phyloP scores from a whole-genome alignment of 2,888 invertebrate species.

The Lydus trimaculatus region DNA sequence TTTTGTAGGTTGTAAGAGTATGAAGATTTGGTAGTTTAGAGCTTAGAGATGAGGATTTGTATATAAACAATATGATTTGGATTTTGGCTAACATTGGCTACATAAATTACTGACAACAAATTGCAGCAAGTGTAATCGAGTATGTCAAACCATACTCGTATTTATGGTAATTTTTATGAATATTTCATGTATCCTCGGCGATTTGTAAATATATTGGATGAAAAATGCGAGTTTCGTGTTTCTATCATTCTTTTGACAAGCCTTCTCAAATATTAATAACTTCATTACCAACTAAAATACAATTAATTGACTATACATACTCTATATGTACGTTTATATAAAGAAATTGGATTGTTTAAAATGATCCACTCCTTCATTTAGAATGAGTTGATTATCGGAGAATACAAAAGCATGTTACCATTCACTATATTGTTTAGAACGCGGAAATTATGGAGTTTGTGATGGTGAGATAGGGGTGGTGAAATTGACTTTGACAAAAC shows the following conservation, averaged over 20 bases:
- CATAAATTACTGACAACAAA: constrained; percentile 32
- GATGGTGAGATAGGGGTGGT: too few relatives aligned
- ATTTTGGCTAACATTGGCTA: constrained; percentile 6
- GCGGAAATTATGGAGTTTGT: too few relatives aligned
- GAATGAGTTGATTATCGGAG: too few relatives aligned
- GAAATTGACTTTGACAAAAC: background rate
- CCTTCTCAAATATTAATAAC: constrained; percentile 33
- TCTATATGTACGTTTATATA: too few relatives aligned
- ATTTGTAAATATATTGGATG: constrained; percentile 34
- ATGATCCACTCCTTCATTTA: too few relatives aligned
- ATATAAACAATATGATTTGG: constrained; percentile 5
- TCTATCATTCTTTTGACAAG: constrained; percentile 25
- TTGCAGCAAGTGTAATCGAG: constrained; percentile 32
- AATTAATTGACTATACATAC: constrained; percentile 23
- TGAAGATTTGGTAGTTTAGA: too few relatives aligned
- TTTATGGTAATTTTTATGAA: constrained; percentile 34
- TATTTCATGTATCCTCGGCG: constrained; percentile 29
- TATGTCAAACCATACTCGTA: constrained; percentile 34
- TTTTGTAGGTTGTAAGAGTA: too few relatives aligned
- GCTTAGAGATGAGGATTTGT: background rate
- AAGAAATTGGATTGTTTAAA: too few relatives aligned
- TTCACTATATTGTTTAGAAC: too few relatives aligned
- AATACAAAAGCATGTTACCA: too few relatives aligned
- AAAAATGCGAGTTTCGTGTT: constrained; percentile 32
- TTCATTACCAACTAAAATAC: constrained; percentile 23